Evolutionary conservation across 2,888 invertebrate genomes (phyloP), one percentile per base, ranked within the genome.

Genomic region (Dicyrtoma fusca): DNA sequence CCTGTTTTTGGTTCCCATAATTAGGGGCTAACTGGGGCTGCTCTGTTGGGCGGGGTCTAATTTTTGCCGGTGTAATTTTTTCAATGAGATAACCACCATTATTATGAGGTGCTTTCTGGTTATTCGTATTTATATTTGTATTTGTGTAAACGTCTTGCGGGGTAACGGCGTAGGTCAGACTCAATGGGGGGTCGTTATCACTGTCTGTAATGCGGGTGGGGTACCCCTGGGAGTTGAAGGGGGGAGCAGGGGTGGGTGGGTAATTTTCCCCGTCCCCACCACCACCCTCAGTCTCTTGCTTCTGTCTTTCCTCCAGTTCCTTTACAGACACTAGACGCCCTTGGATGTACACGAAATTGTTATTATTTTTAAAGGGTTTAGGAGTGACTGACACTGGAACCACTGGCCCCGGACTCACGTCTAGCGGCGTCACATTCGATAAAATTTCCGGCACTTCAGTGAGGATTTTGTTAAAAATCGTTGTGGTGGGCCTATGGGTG

Each of bases 291-390:
- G n/a, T n/a, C n/a, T n/a, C n/a, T n/a, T n/a, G n/a, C n/a, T n/a
- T n/a, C n/a, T n/a, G n/a, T n/a, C n/a, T n/a, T 53, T 69, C 77
- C 21, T 76, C 76, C 17, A 80, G 74, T 71, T 79, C 77, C 49
- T 76, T 79, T 26, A 79, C 61, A 11, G 77, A 76, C 72, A 77
- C 77, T 8, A 80, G 61, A 51, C 77, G 75, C 44, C 80, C 80
- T 49, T 76, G 82, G 72, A 77, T 66, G 69, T 77, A 79, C 26
- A 79, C 79, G 51, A 75, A 79, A 74, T 74, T 80, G 44, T 75
- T 81, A 53, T n/a, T n/a, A n/a, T n/a, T n/a, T n/a, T n/a, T n/a
- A n/a, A 51, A 78, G 26, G 65, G 79, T 79, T 71, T 75, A 25
- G 74, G 45, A 77, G 81, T 64, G n/a, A 74, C n/a, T n/a, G n/a